Percentiles rank a stretch among this genome's conserved stretches.
These are phyloP conservation scores for Cheilosia vulpina DNA, from an alignment of 2,888 invertebrate genomes.

Conservation along the genomic window DNA sequence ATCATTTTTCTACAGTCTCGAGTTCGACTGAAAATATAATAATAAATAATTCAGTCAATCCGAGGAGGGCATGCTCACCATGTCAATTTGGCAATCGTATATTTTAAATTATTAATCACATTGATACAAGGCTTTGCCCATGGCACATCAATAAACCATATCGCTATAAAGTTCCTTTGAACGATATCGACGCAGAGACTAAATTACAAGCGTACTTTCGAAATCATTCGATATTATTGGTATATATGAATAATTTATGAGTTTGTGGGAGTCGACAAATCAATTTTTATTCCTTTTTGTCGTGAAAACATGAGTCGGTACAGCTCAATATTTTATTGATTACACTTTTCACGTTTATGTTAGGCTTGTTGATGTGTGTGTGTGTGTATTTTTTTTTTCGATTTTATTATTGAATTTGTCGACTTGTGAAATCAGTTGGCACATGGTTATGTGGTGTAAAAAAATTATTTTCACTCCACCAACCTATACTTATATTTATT, in stretches of 20 bases:
- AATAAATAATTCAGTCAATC: slow-evolving; percentile 2
- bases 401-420: neutral
- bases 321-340: slow-evolving; percentile 26
- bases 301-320: neutral
- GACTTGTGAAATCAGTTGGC: neutral
- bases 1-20: no score
- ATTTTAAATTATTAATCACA: slow-evolving; percentile 6
- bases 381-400: neutral
- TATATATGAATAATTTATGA: slow-evolving; percentile 49
- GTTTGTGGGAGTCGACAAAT: slow-evolving; percentile 10
- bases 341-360: neutral
- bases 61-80: neutral
- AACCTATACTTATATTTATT: no score
- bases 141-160: neutral
- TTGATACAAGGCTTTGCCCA: neutral
- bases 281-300: slow-evolving; percentile 3
- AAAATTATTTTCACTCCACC: no score
- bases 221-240: slow-evolving; percentile 23
- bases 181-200: neutral
- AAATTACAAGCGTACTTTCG: slow-evolving; percentile 18
- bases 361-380: neutral
- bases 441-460: no score
- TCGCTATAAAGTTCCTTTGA: slow-evolving; percentile 9
- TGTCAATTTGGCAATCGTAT: neutral
- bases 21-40: no score